phyloP scores from a whole-genome alignment of 1,140 invertebrate species.

The Arion vulgaris region DNA sequence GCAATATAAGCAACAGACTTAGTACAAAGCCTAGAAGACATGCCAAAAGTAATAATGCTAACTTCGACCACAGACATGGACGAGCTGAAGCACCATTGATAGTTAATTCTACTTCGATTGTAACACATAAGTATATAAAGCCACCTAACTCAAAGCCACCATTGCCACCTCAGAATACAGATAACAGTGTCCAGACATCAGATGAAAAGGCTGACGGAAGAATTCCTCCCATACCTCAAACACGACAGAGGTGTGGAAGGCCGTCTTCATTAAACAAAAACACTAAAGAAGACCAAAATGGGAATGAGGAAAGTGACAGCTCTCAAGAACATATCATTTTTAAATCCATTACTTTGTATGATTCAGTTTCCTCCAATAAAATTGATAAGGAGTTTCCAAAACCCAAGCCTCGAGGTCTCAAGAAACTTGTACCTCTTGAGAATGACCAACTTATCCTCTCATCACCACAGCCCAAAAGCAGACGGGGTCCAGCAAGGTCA shows the following conservation, averaged over 20 bases:
- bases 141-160: neutral
- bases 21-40: neutral
- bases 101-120: neutral
- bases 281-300: neutral
- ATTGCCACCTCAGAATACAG: neutral
- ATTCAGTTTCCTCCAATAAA: neutral
- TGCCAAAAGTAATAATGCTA: neutral
- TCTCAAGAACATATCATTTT: neutral
- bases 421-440: neutral
- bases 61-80: neutral
- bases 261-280: neutral
- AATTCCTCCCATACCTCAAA: neutral
- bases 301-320: neutral
- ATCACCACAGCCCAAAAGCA: neutral
- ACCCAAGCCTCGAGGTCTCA: slow-evolving; percentile 9
- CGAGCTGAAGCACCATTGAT: too few species aligned
- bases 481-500: neutral
- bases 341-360: neutral
- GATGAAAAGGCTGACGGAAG: neutral
- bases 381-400: neutral
- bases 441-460: neutral
- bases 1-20: neutral
- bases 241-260: neutral
- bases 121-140: neutral
- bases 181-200: neutral